Evolutionary conservation across 1,140 invertebrate genomes (phyloP), one percentile per base, ranked within the genome.

Genomic region (Drosophila auraria): DNA sequence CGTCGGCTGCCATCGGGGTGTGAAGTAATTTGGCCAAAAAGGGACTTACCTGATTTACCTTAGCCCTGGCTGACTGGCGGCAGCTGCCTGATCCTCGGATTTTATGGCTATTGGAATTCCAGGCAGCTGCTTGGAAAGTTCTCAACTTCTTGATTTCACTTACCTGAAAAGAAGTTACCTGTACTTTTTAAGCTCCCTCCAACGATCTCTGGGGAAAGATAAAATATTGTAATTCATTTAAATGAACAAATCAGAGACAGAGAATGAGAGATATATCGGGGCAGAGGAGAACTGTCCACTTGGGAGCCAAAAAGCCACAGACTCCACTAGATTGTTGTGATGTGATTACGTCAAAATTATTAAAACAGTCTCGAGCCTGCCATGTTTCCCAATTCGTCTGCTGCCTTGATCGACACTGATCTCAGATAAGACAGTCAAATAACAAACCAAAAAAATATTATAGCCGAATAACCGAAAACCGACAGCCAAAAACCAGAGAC

Each of bases 321-420:
- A 57, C 65, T 61, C 50, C 61, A 81, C 71, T 59, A 89, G 86
- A 89, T 89, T 82, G 78, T 84, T 86, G 86, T 89, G 86, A 90
- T 90, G 82, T 89, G 86, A 89, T 89, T 89, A 89, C 66, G 86
- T 89, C 86, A 89, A 89, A 89, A 89, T 89, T 89, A 89, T 89
- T 89, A 89, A 89, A 89, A 84, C 86, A 90, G 84, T 90, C 84
- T 87, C 73, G 61, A 82, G 66, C 56, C 80, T 66, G 78, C 87
- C 80, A 73, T 68, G 86, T 87, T 87, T 89, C 83, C 69, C 83
- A 87, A 87, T 87, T 87, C 83, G 64, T 87, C 83, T 87, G 83
- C 80, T 82, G 63, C 53, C 83, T 81, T 87, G 84, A 87, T 87
- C 84, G 84, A 87, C 84, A 89, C 84, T 87, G 84, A 87, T 87